Evolutionary conservation across 2,888 invertebrate genomes (phyloP).

Genomic region (Geophilus truncorum): DNA sequence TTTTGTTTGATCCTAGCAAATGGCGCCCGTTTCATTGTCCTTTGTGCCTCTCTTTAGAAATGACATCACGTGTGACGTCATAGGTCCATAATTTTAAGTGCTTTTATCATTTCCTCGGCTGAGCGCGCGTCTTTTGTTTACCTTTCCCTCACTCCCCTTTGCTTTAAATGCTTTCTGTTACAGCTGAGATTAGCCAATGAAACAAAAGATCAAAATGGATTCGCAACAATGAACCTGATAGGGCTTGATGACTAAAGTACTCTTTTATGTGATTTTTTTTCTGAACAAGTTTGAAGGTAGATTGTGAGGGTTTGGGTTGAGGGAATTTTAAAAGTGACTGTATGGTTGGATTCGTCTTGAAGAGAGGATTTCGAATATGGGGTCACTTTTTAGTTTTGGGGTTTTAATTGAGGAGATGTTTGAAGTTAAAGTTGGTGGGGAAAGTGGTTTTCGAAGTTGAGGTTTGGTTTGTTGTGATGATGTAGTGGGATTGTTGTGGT

Average conservation of each 20-base stretch:
- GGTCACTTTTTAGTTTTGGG: too few relatives aligned
- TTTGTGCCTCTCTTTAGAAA: background rate
- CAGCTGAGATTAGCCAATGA: background rate
- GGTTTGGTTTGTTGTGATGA: too few relatives aligned
- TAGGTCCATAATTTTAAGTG: background rate
- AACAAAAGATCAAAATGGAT: slow-evolving; percentile 10
- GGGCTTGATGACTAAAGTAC: background rate
- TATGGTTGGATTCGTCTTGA: too few relatives aligned
- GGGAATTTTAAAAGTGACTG: too few relatives aligned
- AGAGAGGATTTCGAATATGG: too few relatives aligned
- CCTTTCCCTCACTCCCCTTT: background rate
- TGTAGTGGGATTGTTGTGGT: too few relatives aligned
- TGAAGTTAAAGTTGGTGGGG: too few relatives aligned
- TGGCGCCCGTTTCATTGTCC: background rate
- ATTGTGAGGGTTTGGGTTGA: too few relatives aligned
- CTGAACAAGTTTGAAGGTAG: too few relatives aligned
- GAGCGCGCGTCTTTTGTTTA: background rate
- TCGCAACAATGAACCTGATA: background rate
- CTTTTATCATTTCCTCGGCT: background rate
- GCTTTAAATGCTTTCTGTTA: background rate
- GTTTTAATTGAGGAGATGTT: too few relatives aligned
- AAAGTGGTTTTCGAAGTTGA: too few relatives aligned
- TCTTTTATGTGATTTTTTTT: too few relatives aligned
- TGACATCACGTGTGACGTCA: slow-evolving; percentile 4
- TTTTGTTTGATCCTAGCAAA: background rate